Percentiles rank a stretch among this genome's conserved stretches.
phyloP scores from a whole-genome alignment of 2,797 vertebrate genomes.

The Lacerta bilineata region DNA sequence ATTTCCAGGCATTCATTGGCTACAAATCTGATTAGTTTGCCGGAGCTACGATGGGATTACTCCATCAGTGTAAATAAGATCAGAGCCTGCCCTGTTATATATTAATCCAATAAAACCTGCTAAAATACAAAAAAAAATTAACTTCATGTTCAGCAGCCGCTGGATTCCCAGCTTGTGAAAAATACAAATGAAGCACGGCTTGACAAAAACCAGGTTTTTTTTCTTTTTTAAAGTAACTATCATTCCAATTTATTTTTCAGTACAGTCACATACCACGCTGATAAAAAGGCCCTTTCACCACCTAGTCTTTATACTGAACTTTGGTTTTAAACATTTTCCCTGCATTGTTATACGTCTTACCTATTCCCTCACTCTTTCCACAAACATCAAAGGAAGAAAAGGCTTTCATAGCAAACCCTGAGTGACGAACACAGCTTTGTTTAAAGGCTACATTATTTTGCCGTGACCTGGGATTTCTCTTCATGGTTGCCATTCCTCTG shows the following conservation, averaged over 20 bases:
- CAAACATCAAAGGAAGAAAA: constrained; percentile 23
- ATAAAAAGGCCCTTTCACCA: constrained; percentile 27
- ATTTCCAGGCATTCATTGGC: constrained; percentile 6
- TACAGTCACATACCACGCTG: not conserved
- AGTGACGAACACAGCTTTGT: not conserved
- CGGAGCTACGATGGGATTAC: constrained; percentile 39
- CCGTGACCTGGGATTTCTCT: not conserved
- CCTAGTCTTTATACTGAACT: not conserved
- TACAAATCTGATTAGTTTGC: not conserved
- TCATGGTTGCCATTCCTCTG: not conserved
- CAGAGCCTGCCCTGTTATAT: constrained; percentile 19
- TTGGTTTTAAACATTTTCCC: constrained; percentile 10
- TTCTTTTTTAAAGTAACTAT: not conserved
- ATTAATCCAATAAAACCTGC: constrained; percentile 25
- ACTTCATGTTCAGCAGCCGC: constrained; percentile 29
- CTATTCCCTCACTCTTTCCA: constrained; percentile 10
- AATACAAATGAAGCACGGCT: not conserved
- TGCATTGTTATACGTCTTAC: not conserved
- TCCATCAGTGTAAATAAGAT: constrained; percentile 27
- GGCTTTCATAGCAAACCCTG: not conserved
- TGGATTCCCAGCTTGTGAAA: constrained; percentile 19
- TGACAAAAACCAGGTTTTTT: constrained; percentile 38
- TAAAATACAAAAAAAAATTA: constrained; percentile 29
- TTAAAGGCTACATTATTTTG: constrained; percentile 28
- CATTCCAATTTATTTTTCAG: constrained; percentile 37